A percentile compares a stretch with the other conserved stretches of the same genome.
phyloP scores from a whole-genome alignment of 2,113 vertebrate species.

The Chaenocephalus aceratus region DNA sequence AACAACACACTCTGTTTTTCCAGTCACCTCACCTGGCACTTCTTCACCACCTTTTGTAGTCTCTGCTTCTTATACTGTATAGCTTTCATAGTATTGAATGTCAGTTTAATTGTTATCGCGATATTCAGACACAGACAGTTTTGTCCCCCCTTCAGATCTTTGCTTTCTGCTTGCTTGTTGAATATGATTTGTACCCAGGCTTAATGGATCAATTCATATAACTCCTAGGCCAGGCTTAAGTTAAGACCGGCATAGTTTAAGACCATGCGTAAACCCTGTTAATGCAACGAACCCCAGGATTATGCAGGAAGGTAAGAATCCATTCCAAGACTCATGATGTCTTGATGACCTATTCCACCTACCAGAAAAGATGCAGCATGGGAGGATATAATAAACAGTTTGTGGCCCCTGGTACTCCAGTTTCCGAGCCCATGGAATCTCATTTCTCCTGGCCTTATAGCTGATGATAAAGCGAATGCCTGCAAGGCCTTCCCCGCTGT shows the following conservation, averaged over 20 bases:
- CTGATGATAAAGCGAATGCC: constrained; percentile 70
- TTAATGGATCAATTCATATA: no score
- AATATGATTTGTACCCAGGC: no score
- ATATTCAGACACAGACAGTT: no score
- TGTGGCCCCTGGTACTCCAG: constrained; percentile 42
- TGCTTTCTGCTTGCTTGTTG: no score
- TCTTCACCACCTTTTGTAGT: neutral
- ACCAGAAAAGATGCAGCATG: constrained; percentile 37
- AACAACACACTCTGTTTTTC: neutral
- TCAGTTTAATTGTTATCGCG: no score
- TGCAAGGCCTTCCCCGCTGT: constrained; percentile 67
- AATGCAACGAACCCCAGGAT: neutral
- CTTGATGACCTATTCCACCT: constrained; percentile 56
- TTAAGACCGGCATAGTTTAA: no score
- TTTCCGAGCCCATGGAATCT: constrained; percentile 67
- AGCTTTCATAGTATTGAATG: no score
- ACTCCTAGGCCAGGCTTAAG: no score
- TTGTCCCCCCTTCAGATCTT: no score
- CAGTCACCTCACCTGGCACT: neutral
- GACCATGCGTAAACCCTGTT: no score
- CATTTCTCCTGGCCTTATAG: constrained; percentile 54
- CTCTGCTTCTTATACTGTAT: no score
- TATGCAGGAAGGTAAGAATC: constrained; percentile 23
- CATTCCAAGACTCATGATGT: constrained; percentile 48
- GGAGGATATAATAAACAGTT: constrained; percentile 61